phyloP scores from a whole-genome alignment of 2,797 vertebrate genomes.

The Microcaecilia unicolor region DNA sequence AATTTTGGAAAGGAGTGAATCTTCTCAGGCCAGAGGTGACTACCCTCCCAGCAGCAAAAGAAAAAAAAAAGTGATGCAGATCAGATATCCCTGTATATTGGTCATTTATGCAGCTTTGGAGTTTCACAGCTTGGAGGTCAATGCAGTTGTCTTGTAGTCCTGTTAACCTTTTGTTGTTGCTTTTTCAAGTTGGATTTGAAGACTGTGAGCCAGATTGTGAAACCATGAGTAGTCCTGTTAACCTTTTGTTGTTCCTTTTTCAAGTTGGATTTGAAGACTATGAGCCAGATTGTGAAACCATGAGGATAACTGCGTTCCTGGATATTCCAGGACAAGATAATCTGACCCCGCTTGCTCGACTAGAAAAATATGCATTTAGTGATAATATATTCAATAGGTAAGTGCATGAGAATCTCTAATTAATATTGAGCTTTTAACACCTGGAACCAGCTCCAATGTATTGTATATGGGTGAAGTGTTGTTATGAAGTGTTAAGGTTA shows the following conservation, averaged over 20 bases:
- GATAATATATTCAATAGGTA: constrained; percentile 85
- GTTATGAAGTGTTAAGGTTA: no score
- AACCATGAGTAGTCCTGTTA: constrained; percentile 68
- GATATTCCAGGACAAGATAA: constrained; percentile 78
- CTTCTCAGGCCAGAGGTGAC: no score
- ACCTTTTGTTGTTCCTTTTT: constrained; percentile 14
- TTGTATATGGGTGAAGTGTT: no score
- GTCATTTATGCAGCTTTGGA: not conserved
- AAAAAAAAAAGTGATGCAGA: no score
- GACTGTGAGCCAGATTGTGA: constrained; percentile 81
- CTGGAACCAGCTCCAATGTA: no score
- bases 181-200: constrained; percentile 76
- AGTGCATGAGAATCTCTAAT: constrained; percentile 22
- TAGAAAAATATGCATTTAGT: constrained; percentile 86
- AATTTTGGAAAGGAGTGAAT: no score
- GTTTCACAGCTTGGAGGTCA: not conserved
- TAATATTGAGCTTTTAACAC: no score
- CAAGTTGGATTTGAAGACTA: constrained; percentile 88
- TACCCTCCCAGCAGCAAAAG: no score
- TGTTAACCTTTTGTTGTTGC: constrained; percentile 7
- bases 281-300: constrained; percentile 74
- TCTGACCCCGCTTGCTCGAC: constrained; percentile 67
- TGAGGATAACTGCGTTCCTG: constrained; percentile 79
- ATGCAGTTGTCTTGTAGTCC: not conserved
- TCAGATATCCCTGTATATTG: no score